Evolutionary conservation across 2,888 invertebrate genomes (phyloP).

Genomic region (Disparrhopalites patrizii): DNA sequence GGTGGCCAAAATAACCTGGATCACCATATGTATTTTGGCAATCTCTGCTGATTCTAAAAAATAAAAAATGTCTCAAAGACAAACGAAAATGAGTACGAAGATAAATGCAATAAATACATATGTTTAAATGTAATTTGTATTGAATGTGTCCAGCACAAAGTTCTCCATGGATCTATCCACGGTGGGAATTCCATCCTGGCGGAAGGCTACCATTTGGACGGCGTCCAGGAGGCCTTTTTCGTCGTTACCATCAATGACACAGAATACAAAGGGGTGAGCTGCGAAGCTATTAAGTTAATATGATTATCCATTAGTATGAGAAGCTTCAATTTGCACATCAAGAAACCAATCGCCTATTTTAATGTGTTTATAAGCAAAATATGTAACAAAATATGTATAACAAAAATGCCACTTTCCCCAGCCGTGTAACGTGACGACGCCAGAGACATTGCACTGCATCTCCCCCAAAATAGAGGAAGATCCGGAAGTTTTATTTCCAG

Average conservation of each 20-base stretch:
- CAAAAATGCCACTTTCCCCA: not conserved
- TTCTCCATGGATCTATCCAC: conserved; percentile 6
- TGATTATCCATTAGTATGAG: no score
- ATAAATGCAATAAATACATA: no score
- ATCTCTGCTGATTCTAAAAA: no score
- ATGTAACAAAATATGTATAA: not conserved
- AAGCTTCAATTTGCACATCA: not conserved
- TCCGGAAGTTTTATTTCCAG: not conserved
- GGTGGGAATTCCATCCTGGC: conserved; percentile 13
- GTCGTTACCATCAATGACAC: conserved; percentile 13
- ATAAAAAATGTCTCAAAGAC: no score
- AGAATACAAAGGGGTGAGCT: conserved; percentile 11
- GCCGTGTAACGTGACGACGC: conserved; percentile 20
- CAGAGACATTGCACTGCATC: conserved; percentile 8
- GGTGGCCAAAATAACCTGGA: no score
- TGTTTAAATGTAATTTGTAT: no score
- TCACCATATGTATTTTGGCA: no score
- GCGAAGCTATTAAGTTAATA: no score
- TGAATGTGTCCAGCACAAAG: conserved; percentile 1
- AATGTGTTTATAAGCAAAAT: not conserved
- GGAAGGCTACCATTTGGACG: conserved; percentile 18
- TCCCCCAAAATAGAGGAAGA: conserved; percentile 15
- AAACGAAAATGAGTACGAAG: no score
- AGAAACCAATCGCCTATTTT: not conserved
- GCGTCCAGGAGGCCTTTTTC: conserved; percentile 16